Percentiles rank a stretch among this genome's conserved stretches.
Evolutionary conservation across 2,113 vertebrate species (phyloP).

Genomic region (Odocoileus virginianus): DNA sequence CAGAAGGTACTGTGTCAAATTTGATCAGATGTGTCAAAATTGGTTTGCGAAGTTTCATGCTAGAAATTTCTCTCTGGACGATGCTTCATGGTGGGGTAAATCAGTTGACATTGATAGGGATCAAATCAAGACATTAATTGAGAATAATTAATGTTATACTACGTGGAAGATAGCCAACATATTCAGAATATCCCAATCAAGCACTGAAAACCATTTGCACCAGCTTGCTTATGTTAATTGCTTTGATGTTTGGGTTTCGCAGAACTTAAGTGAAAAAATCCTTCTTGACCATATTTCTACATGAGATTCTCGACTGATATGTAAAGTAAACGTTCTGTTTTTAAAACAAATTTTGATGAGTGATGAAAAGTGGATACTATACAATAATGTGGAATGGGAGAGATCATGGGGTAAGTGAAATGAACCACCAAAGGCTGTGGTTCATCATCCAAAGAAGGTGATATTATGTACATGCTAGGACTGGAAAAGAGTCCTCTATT

Average conservation of each 20-base stretch:
- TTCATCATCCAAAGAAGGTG: not conserved
- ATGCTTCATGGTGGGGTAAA: not conserved
- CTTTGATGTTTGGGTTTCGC: not conserved
- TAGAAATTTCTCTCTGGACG: not conserved
- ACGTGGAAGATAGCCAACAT: rapidly evolving
- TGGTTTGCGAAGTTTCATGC: not conserved
- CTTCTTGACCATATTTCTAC: not conserved
- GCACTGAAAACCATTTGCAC: not conserved
- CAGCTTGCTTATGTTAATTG: not conserved
- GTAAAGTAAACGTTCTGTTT: not conserved
- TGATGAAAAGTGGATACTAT: not conserved
- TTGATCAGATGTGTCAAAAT: not conserved
- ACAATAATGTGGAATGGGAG: not conserved
- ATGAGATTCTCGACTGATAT: not conserved
- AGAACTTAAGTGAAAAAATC: not conserved
- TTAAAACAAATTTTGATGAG: not conserved
- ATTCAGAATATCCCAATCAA: not conserved
- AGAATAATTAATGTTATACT: not conserved
- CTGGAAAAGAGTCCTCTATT: not conserved
- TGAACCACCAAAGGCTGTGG: not conserved
- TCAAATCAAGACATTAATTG: not conserved
- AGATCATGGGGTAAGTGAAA: not conserved
- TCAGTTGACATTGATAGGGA: not conserved
- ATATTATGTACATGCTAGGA: not conserved
- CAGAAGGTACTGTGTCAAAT: not conserved